phyloP scores from a whole-genome alignment of 2,113 vertebrate species.

The Solea solea region DNA sequence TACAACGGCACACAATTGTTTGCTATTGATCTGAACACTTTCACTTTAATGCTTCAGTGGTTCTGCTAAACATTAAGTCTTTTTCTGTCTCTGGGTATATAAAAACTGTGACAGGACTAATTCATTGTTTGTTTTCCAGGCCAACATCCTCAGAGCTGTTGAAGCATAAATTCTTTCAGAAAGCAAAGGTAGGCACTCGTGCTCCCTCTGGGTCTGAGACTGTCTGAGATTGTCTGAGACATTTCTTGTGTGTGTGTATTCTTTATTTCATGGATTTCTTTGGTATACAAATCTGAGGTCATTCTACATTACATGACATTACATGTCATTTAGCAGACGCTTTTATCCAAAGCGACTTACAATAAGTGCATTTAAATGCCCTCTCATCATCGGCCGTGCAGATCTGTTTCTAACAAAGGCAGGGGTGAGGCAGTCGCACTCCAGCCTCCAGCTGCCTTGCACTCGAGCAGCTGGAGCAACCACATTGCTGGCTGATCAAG shows the following conservation, averaged over 20 bases:
- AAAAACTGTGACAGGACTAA: slow-evolving; percentile 7
- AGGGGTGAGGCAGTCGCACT: slow-evolving; percentile 50
- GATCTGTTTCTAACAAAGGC: slow-evolving; percentile 55
- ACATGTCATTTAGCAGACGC: no score
- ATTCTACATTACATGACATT: neutral
- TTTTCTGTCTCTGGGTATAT: neutral
- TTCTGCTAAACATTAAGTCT: neutral
- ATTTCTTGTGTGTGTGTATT: no score
- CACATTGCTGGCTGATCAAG: slow-evolving; percentile 55
- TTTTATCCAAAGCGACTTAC: no score
- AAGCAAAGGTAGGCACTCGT: slow-evolving; percentile 90
- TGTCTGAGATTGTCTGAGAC: no score
- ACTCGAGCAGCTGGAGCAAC: slow-evolving; percentile 44
- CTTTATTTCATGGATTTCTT: slow-evolving; percentile 1
- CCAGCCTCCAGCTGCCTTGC: slow-evolving; percentile 38
- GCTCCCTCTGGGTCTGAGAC: slow-evolving; percentile 6
- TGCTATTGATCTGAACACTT: neutral
- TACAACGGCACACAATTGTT: no score
- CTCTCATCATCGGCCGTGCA: slow-evolving; percentile 32
- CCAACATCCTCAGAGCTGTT: slow-evolving; percentile 93
- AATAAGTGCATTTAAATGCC: slow-evolving; percentile 17
- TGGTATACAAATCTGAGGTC: neutral
- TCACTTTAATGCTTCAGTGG: neutral
- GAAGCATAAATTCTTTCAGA: slow-evolving; percentile 97
- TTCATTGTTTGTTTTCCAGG: slow-evolving; percentile 75